These are phyloP conservation scores for Raja brachyura DNA, from an alignment of 2,113 vertebrate genomes.

Conservation along the genomic window DNA sequence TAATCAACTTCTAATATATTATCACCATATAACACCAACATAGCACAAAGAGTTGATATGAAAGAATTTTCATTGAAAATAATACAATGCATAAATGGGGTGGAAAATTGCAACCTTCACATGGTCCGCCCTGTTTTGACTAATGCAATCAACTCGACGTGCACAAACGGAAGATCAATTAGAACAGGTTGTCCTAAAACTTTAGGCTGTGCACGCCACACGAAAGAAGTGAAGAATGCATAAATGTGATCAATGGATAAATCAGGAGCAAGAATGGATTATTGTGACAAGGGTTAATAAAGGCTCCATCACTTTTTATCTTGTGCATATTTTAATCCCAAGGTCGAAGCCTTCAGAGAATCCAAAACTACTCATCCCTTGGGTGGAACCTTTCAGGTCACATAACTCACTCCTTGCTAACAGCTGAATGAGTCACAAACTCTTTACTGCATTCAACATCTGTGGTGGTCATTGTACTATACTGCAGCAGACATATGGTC, in stretches of 20 bases:
- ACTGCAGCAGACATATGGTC: background rate
- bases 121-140: too few species aligned
- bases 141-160: too few species aligned
- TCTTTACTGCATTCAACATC: background rate
- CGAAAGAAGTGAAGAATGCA: too few species aligned
- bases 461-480: background rate
- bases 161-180: too few species aligned
- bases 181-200: too few species aligned
- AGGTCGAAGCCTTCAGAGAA: too few species aligned
- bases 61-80: background rate
- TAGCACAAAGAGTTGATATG: background rate
- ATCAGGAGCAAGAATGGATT: too few species aligned
- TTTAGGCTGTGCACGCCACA: too few species aligned
- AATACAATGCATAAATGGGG: background rate
- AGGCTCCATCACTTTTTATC: background rate
- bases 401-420: constrained; percentile 5
- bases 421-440: constrained; percentile 2
- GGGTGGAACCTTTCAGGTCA: background rate
- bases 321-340: background rate
- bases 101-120: too few species aligned
- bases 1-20: background rate
- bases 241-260: background rate
- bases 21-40: background rate
- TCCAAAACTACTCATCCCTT: background rate
- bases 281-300: background rate